phyloP scores from a whole-genome alignment of 1,140 invertebrate species.

The Dolichoris vasculosae region DNA sequence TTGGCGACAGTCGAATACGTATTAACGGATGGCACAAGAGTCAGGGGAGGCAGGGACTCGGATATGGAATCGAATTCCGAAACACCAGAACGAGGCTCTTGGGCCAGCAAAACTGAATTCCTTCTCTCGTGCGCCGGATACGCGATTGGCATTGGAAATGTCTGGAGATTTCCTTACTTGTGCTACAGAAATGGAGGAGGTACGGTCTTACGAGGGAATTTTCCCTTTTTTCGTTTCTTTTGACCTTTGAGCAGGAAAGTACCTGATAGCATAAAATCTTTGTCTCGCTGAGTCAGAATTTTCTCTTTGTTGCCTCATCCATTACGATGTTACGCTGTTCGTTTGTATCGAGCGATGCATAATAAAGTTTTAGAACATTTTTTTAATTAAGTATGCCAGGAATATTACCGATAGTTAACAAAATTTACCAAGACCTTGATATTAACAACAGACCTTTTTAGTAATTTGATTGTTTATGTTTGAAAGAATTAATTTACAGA shows the following conservation, averaged over 20 bases:
- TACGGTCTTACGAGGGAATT: conserved; percentile 21
- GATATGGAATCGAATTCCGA: neutral
- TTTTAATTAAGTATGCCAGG: neutral
- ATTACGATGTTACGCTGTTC: neutral
- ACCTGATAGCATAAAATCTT: neutral
- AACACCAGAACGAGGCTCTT: conserved; percentile 74
- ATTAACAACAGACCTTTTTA: no score
- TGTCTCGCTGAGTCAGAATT: neutral
- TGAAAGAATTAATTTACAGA: no score
- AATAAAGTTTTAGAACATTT: neutral
- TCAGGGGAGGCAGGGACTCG: neutral
- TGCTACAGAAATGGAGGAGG: conserved; percentile 82
- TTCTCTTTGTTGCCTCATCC: neutral
- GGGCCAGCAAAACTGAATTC: conserved; percentile 84
- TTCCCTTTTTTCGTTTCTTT: neutral
- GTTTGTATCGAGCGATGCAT: neutral
- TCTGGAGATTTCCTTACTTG: conserved; percentile 85
- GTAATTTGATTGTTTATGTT: no score
- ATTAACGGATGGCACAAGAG: neutral
- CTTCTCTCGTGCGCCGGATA: conserved; percentile 84
- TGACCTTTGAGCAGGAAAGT: neutral
- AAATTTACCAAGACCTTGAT: no score
- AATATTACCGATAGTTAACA: no score
- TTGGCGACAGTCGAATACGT: conserved; percentile 16
- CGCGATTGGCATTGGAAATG: conserved; percentile 85